Evolutionary conservation across 2,888 invertebrate genomes (phyloP).

Genomic region (Platycnemis pennipes): DNA sequence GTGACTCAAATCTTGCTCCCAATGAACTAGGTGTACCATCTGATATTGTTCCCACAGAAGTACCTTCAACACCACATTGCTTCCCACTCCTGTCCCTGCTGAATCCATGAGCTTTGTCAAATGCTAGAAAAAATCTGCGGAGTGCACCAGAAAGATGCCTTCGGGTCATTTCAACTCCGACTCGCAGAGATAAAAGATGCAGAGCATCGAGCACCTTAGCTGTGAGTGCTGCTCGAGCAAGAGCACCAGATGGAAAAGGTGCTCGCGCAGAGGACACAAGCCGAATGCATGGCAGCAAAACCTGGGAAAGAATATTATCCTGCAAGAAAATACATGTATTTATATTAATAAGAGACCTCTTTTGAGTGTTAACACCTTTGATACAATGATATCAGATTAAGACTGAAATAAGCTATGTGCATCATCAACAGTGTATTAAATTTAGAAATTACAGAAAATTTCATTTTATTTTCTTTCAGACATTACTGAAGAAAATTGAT

Average conservation of each 20-base stretch:
- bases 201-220: slow-evolving; percentile 91
- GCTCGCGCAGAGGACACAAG: slow-evolving; percentile 90
- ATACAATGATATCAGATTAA: too few species aligned
- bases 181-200: slow-evolving; percentile 88
- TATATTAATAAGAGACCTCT: too few species aligned
- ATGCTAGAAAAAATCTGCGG: slow-evolving; percentile 89
- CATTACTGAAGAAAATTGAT: too few species aligned
- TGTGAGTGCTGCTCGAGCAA: slow-evolving; percentile 88
- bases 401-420: too few species aligned
- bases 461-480: too few species aligned
- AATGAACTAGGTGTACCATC: slow-evolving; percentile 56
- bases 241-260: slow-evolving; percentile 90
- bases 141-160: slow-evolving; percentile 86
- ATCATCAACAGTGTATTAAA: too few species aligned
- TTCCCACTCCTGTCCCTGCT: slow-evolving; percentile 77
- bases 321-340: slow-evolving; percentile 81
- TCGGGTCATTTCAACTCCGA: slow-evolving; percentile 89
- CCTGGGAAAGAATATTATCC: slow-evolving; percentile 92
- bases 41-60: slow-evolving; percentile 71
- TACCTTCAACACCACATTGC: slow-evolving; percentile 80
- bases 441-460: too few species aligned
- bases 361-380: too few species aligned
- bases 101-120: slow-evolving; percentile 86
- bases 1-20: slow-evolving; percentile 32
- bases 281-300: slow-evolving; percentile 91